These are phyloP conservation scores for Palythoa caribaeorum DNA, from an alignment of 92 coral and sea anemone species.

Conservation along the genomic window DNA sequence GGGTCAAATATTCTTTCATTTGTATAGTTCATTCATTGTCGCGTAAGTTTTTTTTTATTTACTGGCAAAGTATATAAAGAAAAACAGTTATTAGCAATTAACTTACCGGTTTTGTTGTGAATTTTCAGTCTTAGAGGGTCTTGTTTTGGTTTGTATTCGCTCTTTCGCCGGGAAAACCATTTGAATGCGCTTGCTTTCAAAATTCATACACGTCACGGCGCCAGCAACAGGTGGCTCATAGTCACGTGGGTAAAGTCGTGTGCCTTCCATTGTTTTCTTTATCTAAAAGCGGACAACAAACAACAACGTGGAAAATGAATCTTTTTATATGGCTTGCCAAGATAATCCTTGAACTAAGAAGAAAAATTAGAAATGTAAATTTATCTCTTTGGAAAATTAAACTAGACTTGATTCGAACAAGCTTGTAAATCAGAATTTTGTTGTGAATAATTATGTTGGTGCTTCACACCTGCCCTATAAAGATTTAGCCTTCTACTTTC, in stretches of 20 bases:
- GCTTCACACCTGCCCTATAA: not conserved
- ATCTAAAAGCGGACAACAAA: not conserved
- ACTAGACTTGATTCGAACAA: not conserved
- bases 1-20: not conserved
- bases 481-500: not conserved
- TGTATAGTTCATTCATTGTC: not conserved
- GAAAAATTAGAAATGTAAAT: slow-evolving; percentile 19
- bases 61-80: not conserved
- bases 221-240: slow-evolving; percentile 85
- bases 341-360: slow-evolving; percentile 1
- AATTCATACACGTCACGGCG: slow-evolving; percentile 80
- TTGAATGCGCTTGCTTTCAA: not conserved
- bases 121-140: slow-evolving; percentile 26
- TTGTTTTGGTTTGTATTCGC: slow-evolving; percentile 40
- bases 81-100: not conserved
- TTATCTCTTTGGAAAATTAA: not conserved
- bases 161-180: slow-evolving; percentile 36
- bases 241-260: slow-evolving; percentile 41
- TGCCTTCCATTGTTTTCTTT: slow-evolving; percentile 31
- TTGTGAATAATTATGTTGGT: too few species aligned
- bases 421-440: not conserved
- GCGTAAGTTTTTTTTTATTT: not conserved
- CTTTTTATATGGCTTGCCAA: slow-evolving; percentile 14
- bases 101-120: slow-evolving; percentile 46
- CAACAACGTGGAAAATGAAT: slow-evolving; percentile 23